phyloP scores from a whole-genome alignment of 1,140 invertebrate genomes.

The Drosophila nannoptera region DNA sequence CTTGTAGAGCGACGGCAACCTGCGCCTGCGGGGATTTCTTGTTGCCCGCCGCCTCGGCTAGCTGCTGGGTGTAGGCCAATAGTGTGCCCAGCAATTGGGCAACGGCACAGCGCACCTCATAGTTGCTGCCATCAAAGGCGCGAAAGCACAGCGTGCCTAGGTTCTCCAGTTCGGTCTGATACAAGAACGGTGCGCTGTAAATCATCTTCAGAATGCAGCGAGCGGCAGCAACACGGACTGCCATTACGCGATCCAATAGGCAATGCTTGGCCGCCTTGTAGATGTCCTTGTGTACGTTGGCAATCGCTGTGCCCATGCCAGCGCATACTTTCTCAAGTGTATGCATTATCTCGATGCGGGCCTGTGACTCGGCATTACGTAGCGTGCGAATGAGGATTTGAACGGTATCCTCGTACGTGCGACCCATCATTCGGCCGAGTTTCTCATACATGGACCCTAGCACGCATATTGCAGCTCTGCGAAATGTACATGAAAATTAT shows the following conservation, averaged over 20 bases:
- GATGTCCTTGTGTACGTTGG: conserved; percentile 93
- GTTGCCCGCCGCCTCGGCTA: conserved; percentile 53
- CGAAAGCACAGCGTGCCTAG: conserved; percentile 93
- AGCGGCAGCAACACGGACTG: conserved; percentile 92
- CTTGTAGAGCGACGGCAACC: conserved; percentile 49
- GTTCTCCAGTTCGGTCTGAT: conserved; percentile 93
- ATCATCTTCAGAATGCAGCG: conserved; percentile 94
- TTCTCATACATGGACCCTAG: conserved; percentile 99
- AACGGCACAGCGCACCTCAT: conserved; percentile 94
- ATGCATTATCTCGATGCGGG: conserved; percentile 96
- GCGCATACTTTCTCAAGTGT: conserved; percentile 94
- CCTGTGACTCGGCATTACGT: conserved; percentile 96
- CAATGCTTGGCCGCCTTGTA: conserved; percentile 93
- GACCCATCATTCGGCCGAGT: conserved; percentile 97
- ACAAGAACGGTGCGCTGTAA: conserved; percentile 92
- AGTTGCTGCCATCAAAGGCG: conserved; percentile 95
- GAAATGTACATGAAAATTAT: conserved; percentile 40
- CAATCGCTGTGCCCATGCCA: conserved; percentile 93
- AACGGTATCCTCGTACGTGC: conserved; percentile 98
- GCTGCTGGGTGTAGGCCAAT: conserved; percentile 86
- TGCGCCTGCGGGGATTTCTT: conserved; percentile 52
- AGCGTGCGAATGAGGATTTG: conserved; percentile 94
- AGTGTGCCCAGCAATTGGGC: conserved; percentile 93
- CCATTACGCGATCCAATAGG: conserved; percentile 93
- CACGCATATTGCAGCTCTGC: conserved; percentile 96